Percentiles rank a stretch among this genome's conserved stretches.
Evolutionary conservation across 2,113 vertebrate genomes (phyloP).

Genomic region (Alectura lathami): DNA sequence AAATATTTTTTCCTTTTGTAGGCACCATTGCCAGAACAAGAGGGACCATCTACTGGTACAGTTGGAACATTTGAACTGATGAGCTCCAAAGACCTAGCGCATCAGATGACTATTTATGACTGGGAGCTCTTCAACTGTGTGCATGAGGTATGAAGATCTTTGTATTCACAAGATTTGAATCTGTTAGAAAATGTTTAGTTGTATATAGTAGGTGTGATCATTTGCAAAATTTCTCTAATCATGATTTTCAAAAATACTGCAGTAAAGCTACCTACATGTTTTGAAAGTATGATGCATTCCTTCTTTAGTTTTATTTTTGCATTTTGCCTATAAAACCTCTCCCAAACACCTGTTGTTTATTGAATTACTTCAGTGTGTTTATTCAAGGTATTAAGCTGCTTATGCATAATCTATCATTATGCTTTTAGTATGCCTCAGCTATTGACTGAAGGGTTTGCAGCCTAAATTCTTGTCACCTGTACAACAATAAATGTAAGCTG

Average conservation of each 20-base stretch:
- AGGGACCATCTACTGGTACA: conserved; percentile 88
- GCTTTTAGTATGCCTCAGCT: neutral
- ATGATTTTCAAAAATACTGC: neutral
- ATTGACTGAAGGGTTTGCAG: neutral
- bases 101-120: conserved; percentile 95
- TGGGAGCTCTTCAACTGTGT: conserved; percentile 99
- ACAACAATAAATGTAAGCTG: neutral
- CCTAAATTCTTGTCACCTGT: neutral
- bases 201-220: neutral
- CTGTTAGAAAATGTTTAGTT: neutral
- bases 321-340: neutral
- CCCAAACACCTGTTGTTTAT: neutral
- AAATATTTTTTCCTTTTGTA: conserved; percentile 61
- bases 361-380: neutral
- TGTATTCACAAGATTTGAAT: neutral
- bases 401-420: neutral
- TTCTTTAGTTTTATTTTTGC: neutral
- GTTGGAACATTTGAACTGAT: conserved; percentile 92
- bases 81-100: conserved; percentile 97
- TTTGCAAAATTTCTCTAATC: neutral
- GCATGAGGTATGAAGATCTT: conserved; percentile 85
- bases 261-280: neutral
- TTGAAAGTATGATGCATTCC: neutral
- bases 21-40: conserved; percentile 94
- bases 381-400: neutral